Evolutionary conservation across 1,140 invertebrate genomes (phyloP).

Genomic region (Lepidurus arcticus): DNA sequence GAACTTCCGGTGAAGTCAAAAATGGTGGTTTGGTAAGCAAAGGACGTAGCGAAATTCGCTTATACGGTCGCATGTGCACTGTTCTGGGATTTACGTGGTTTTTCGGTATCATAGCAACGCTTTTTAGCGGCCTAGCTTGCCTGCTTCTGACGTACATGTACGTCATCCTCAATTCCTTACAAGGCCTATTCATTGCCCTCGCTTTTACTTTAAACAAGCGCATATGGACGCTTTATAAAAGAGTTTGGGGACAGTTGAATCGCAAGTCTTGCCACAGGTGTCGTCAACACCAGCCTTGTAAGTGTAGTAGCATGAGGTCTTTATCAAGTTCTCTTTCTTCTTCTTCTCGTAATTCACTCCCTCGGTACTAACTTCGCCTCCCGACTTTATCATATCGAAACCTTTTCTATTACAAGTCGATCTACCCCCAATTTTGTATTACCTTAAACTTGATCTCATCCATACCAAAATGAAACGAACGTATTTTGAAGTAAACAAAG

Average conservation of each 20-base stretch:
- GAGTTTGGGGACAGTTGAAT: not conserved
- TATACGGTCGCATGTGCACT: conserved; percentile 46
- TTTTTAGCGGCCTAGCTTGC: conserved; percentile 31
- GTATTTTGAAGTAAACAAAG: no score
- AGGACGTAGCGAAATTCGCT: conserved; percentile 41
- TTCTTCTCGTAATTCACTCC: not conserved
- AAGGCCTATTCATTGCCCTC: conserved; percentile 46
- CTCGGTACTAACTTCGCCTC: not conserved
- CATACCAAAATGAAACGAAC: no score
- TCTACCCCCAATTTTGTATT: no score
- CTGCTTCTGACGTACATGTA: conserved; percentile 42
- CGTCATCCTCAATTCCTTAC: conserved; percentile 44
- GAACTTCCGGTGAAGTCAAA: conserved; percentile 24
- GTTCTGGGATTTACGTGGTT: conserved; percentile 43
- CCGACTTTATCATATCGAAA: no score
- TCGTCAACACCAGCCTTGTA: not conserved
- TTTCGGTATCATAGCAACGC: conserved; percentile 40
- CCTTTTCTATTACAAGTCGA: no score
- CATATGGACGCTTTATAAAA: conserved; percentile 31
- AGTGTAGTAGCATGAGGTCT: not conserved
- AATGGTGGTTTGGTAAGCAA: conserved; percentile 33
- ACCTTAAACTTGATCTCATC: no score
- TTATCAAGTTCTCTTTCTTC: conserved; percentile 5
- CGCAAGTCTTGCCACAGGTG: not conserved
- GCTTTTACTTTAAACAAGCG: conserved; percentile 43